A percentile compares a stretch with the other conserved stretches of the same genome.
Evolutionary conservation across 2,888 invertebrate genomes (phyloP).

Genomic region (Lithodes maja): DNA sequence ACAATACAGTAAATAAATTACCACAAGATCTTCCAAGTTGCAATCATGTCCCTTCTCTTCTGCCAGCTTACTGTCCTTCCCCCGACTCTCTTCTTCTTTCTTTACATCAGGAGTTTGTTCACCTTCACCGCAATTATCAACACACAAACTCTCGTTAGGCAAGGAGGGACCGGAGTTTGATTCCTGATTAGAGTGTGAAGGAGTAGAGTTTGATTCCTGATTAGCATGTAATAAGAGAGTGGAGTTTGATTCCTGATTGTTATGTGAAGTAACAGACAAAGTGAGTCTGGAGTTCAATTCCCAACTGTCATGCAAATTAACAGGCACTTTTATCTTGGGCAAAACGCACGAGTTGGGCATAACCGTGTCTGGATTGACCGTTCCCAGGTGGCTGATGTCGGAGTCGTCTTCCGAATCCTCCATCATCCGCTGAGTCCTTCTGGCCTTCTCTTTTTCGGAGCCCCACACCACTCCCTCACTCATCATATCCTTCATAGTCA

Average conservation of each 20-base stretch:
- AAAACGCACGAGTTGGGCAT: constrained; percentile 43
- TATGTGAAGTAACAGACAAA: background rate
- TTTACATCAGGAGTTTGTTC: too few species aligned
- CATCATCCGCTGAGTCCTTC: constrained; percentile 30
- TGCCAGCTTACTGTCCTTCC: too few species aligned
- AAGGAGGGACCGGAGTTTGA: too few species aligned
- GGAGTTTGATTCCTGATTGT: background rate
- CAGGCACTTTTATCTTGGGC: background rate
- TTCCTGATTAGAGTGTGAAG: too few species aligned
- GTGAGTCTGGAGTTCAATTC: background rate
- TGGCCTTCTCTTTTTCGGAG: constrained; percentile 9
- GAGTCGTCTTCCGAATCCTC: constrained; percentile 46
- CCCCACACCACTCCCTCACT: constrained; percentile 30
- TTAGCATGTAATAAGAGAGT: background rate
- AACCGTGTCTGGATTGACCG: constrained; percentile 58
- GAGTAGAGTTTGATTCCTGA: background rate
- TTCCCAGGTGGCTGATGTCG: constrained; percentile 46
- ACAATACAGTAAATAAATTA: too few species aligned
- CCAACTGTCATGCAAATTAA: too few species aligned
- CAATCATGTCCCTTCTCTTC: too few species aligned
- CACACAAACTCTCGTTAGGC: too few species aligned
- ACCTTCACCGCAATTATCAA: background rate
- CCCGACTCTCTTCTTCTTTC: too few species aligned
- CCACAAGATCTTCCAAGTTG: too few species aligned
- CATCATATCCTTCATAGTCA: background rate